Conservation (phyloP, 2,888 invertebrate genomes). For the Serrognathus titanus region DNA sequence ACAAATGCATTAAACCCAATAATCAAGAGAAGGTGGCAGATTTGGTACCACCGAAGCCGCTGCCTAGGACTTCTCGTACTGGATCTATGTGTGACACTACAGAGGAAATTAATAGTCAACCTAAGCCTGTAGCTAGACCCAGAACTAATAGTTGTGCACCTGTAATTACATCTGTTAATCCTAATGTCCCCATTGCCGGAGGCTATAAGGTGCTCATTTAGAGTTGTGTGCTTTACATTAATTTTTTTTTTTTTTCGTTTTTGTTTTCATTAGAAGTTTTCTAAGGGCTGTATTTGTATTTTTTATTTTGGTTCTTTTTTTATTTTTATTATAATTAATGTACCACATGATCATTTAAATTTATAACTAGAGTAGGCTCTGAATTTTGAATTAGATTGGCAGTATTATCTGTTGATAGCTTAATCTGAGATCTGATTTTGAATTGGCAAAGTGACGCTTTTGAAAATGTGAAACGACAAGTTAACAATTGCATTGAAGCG, state of each 20-base stretch:
- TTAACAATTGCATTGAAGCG: too few species aligned
- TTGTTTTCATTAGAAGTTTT: conserved; percentile 22
- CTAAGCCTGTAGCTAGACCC: conserved; percentile 66
- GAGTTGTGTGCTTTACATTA: conserved; percentile 8
- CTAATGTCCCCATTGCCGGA: conserved; percentile 51
- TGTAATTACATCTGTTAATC: conserved; percentile 59
- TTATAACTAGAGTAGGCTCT: too few species aligned
- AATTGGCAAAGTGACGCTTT: too few species aligned
- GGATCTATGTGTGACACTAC: conserved; percentile 67
- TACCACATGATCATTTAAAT: too few species aligned
- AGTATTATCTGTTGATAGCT: too few species aligned
- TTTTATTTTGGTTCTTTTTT: conserved; percentile 10
- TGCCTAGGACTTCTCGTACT: conserved; percentile 71
- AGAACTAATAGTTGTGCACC: conserved; percentile 59
- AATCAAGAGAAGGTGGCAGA: conserved; percentile 11
- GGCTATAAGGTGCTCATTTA: conserved; percentile 70
- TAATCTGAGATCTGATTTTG: too few species aligned
- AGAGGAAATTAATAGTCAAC: conserved; percentile 53
- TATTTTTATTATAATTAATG: neutral
- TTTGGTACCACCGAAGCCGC: conserved; percentile 66
- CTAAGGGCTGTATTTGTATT: neutral
- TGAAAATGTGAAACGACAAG: too few species aligned
- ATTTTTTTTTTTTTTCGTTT: conserved; percentile 17
- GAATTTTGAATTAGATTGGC: too few species aligned
- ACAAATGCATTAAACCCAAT: neutral